Conservation (phyloP, 1,140 invertebrate genomes). For the Ylistrum balloti region DNA sequence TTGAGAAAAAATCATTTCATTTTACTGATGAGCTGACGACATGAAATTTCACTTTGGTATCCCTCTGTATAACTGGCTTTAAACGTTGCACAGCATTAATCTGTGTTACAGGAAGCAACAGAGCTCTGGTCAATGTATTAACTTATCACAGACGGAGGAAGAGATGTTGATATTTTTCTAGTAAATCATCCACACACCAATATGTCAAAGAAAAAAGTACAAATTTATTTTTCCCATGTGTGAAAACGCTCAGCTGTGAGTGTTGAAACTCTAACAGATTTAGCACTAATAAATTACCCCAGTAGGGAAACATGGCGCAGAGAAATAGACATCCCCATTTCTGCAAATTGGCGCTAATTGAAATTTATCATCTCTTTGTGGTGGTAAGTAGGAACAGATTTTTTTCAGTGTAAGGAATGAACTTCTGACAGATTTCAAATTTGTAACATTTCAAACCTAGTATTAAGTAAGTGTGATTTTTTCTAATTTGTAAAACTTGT, state of each 20-base stretch:
- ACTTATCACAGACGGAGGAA: neutral
- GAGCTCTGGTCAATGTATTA: neutral
- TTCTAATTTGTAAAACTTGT: slow-evolving; percentile 3
- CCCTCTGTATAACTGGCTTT: too few species aligned
- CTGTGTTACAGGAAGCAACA: neutral
- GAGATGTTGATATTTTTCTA: neutral
- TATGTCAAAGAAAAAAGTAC: slow-evolving; percentile 19
- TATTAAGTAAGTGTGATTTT: slow-evolving; percentile 17
- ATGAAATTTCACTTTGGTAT: too few species aligned
- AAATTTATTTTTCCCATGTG: slow-evolving; percentile 39
- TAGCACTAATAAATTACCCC: neutral
- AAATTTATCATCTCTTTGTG: slow-evolving; percentile 30
- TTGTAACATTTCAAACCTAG: neutral
- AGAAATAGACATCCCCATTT: neutral
- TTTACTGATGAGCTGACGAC: too few species aligned
- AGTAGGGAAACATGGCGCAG: neutral
- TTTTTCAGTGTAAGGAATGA: neutral
- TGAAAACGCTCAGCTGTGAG: neutral
- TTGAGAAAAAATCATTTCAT: too few species aligned
- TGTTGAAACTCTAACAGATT: neutral
- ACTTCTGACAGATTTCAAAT: neutral
- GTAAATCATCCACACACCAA: neutral
- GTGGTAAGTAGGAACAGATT: slow-evolving; percentile 1
- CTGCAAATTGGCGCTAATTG: slow-evolving; percentile 37
- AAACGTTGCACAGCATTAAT: too few species aligned